Evolutionary conservation across 1,140 invertebrate genomes (phyloP), one percentile per base, ranked within the genome.

Genomic region (Pectinophora gossypiella): DNA sequence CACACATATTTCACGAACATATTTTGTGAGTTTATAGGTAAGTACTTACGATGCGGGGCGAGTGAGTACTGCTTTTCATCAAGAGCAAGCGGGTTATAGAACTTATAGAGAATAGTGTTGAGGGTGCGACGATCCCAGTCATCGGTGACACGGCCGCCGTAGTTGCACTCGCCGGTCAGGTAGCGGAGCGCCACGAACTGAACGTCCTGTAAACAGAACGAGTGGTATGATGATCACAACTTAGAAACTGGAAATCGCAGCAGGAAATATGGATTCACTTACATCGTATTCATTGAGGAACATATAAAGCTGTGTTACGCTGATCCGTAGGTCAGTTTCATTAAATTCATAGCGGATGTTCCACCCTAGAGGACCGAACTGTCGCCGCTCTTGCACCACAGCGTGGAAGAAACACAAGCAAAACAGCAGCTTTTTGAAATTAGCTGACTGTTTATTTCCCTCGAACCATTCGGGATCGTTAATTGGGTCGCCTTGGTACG

Each of bases 261-360:
- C n/a, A n/a, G n/a, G n/a, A 32, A 3, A 32, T 32, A 32, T 7
- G 23, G 13, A 1, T 3, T 18, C 0, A 69, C 80, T 81, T 59
- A 91, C 91, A 43, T 91, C 89, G 69, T 95, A 95, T 56, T 97
- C 93, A 73, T 98, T 95, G 15, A 97, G 90, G 85, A 97, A 98
- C 86, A 97, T 95, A 56, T 94, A 91, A 1, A 99, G 86, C 77
- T 99, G 97, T 48, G 95, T 91, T 35, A 96, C 92, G 62, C 93
- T 93, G 49, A 99, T 98, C 47, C 94, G 89, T 3, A 99, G 88
- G 88, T 99, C 97, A 0, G 96, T 97, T 75, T 98, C 97, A 74
- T 98, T 98, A 80, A 98, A 99, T 74, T 98, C 96, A 69, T 99
- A 99, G 0, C 94, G 92, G 44, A 95, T 97, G 74, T 99, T 99